These are phyloP conservation scores for Pachydiplax longipennis DNA, from an alignment of 2,888 invertebrate species.

Conservation along the genomic window DNA sequence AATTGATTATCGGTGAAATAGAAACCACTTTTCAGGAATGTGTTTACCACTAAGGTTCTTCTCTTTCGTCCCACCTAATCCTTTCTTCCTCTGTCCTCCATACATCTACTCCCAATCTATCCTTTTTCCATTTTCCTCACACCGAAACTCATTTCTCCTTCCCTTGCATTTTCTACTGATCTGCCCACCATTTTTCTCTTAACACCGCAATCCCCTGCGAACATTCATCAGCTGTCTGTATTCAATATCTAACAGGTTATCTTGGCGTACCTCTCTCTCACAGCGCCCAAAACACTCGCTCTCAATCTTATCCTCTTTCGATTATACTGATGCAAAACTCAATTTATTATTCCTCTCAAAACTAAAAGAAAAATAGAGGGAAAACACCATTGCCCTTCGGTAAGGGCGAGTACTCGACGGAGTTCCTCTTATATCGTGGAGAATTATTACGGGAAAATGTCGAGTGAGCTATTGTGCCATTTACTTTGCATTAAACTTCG, in stretches of 20 bases:
- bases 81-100: neutral
- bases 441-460: no score
- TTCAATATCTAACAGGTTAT: conserved; percentile 44
- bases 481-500: no score
- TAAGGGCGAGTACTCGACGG: no score
- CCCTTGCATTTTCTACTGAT: conserved; percentile 16
- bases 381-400: neutral
- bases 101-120: neutral
- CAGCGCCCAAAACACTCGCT: neutral
- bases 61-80: neutral
- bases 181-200: conserved; percentile 31
- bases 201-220: conserved; percentile 30
- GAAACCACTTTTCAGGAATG: no score
- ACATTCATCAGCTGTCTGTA: conserved; percentile 44
- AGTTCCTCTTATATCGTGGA: no score
- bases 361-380: neutral
- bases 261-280: neutral
- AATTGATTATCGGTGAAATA: no score
- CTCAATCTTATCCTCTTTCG: neutral
- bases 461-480: no score
- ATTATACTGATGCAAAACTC: conserved; percentile 6
- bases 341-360: neutral
- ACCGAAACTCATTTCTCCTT: neutral
- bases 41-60: neutral
- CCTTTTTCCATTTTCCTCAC: neutral